Base-by-base conservation (phyloP, 2,888 invertebrate genomes). In the Beris morrisii region DNA sequence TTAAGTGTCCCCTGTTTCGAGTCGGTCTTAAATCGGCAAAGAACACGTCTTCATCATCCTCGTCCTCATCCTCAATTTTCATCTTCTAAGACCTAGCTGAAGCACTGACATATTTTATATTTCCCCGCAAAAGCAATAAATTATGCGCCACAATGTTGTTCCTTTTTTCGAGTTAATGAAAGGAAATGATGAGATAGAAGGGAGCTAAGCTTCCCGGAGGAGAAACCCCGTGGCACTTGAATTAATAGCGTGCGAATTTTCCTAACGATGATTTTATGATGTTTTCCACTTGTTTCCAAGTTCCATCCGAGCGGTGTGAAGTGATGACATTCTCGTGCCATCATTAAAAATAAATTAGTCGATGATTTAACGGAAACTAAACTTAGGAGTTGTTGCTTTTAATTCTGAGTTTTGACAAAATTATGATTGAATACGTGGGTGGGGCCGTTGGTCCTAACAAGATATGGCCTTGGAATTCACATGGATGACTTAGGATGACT, bases 241-340 rank as follows among this genome's bases (percentile, higher is more conserved):
- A 61, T 61, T 61, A 61, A 61, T 61, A 38, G 61, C 61, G 50
- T 61, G 61, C 61, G 61, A 61, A 61, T 61, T 61, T 61, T 52
- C 50, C 61, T 61, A 61, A 61, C 50, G 50, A 61, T 52, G 50
- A 61, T 50, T 61, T 61, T 61, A 61, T 61, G 50, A 61, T 38
- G 38, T 22, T 52, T 61, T 38, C 11, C 38, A 5, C 45, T 59
- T 28, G 48, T 44, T 46, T 45, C n/a, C n/a, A 30, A 15, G 31
- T 9, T 38, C 38, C 38, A 38, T 38, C 38, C 7, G 56, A 15
- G n/a, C 15, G 38, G 43, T 11, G 13, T 9, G 5, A 22, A 45
- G 22, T 28, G 45, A 44, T 46, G 45, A 55, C 32, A 30, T 22
- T 58, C 31, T 45, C 45, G 46, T 22, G 46, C 13, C 12, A n/a